Conservation (phyloP, 2,113 vertebrate genomes). For the Fregetta grallaria region DNA sequence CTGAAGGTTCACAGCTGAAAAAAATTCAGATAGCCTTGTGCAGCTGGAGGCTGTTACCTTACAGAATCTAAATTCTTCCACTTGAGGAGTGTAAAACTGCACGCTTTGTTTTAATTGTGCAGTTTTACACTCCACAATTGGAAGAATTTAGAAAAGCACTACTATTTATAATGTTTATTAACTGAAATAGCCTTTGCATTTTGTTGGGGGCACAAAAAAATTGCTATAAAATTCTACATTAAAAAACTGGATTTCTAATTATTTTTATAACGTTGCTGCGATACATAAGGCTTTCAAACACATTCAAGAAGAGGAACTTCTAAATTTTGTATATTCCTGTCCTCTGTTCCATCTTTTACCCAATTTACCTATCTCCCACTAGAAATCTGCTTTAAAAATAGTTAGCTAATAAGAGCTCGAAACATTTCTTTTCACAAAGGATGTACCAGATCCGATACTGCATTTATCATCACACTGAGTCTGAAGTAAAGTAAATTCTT, state of each 20-base stretch:
- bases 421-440: neutral
- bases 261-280: neutral
- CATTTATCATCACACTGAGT: neutral
- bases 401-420: neutral
- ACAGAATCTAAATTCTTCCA: neutral
- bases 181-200: neutral
- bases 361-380: neutral
- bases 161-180: neutral
- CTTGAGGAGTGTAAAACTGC: neutral
- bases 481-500: neutral
- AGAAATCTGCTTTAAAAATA: neutral
- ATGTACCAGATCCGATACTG: neutral
- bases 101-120: neutral
- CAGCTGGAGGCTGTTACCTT: neutral
- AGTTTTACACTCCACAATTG: neutral
- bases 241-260: neutral
- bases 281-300: neutral
- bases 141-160: neutral
- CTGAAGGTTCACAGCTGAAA: neutral
- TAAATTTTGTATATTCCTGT: neutral
- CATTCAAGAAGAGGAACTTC: neutral
- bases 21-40: neutral
- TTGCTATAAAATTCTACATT: neutral
- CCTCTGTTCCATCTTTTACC: neutral
- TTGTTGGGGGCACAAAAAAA: neutral